Evolutionary conservation across 2,797 vertebrate genomes (phyloP).

Genomic region (Chiroxiphia lanceolata): DNA sequence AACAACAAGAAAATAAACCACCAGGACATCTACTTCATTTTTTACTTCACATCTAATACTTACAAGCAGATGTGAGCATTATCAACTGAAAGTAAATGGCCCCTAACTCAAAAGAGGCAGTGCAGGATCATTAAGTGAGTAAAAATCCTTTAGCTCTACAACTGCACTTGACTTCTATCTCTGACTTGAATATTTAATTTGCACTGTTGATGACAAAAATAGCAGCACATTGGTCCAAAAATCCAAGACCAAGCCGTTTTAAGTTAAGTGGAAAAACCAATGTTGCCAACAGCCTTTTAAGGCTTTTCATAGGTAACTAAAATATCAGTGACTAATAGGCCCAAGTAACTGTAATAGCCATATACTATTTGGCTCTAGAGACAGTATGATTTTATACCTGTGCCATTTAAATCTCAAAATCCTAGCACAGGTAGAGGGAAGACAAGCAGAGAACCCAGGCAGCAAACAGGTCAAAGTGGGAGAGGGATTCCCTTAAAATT

Average conservation of each 20-base stretch:
- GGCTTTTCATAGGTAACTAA: neutral
- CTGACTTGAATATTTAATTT: neutral
- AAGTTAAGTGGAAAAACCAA: neutral
- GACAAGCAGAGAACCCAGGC: neutral
- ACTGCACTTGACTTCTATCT: neutral
- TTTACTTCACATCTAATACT: neutral
- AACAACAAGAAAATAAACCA: neutral
- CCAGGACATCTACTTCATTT: neutral
- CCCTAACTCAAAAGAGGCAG: neutral
- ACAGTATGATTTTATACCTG: neutral
- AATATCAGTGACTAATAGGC: neutral
- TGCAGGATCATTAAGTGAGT: neutral
- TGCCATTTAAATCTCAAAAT: neutral
- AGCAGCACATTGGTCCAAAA: neutral
- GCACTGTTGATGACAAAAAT: neutral
- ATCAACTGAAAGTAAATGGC: neutral
- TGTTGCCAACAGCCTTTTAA: neutral
- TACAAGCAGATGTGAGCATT: neutral
- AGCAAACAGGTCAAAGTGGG: neutral
- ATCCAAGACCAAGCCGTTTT: neutral
- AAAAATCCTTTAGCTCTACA: neutral
- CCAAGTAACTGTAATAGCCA: neutral
- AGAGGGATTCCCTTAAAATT: neutral
- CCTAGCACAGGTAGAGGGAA: neutral
- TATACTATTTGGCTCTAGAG: neutral